Base-by-base conservation (phyloP, 2,797 vertebrate genomes). In the Microctenopoma lineatum region DNA sequence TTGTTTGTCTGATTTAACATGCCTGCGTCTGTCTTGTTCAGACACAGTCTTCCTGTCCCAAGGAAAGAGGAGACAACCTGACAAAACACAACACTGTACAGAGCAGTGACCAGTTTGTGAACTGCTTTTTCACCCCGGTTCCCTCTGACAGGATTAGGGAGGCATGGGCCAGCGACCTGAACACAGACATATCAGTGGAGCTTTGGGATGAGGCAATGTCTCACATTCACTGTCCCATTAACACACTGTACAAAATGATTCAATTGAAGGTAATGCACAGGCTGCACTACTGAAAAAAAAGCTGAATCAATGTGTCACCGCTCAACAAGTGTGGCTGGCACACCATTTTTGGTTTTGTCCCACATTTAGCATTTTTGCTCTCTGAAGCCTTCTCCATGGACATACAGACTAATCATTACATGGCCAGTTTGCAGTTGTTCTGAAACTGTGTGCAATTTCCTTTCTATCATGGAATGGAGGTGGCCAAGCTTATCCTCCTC, bases 1-100 rank as follows among this genome's bases (percentile, higher is more conserved):
- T 62, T 80, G 77, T 88, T 76, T 75, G 57, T 71, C 71, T 80
- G 86, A 90, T 85, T 77, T 81, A 89, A 79, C 29, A 61, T 51
- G 45, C 7, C 69, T 52, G 47, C 48, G 41, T 9, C 69, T 48
- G 41, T 9, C 69, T 80, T 60, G 77, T 70, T 34, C 59, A 84
- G 57, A 83, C 44, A 56, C 60, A 76, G 36, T 66, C 53, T 57
- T 60, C 47, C 59, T 47, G 50, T 70, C 50, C 10, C 44, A 11
- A 16, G 52, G 44, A 50, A 75, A 66, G 26, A 15, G 38, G 46
- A 57, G 64, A 67, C 54, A 66, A 85, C 70, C 54, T 60, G 45
- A 57, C 60, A 74, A 65, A 77, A 72, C 42, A 57, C 41, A 39
- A 64, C 59, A 70, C 72, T 52, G 21, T 38, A 53, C 34, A 4